phyloP scores from a whole-genome alignment of 2,888 invertebrate species.

The Mylabris sibirica region DNA sequence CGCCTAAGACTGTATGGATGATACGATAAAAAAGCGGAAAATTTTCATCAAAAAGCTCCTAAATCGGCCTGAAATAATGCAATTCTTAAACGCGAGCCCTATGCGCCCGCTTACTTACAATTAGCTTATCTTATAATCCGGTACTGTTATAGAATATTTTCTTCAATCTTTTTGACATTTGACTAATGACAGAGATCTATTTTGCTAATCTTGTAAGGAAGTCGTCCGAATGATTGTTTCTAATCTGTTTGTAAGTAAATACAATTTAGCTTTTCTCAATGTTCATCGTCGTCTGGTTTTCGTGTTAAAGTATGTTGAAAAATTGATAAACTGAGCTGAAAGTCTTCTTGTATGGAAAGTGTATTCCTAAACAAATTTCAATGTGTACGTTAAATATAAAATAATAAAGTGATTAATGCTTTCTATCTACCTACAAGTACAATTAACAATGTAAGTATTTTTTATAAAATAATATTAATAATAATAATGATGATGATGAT shows the following conservation, averaged over 20 bases:
- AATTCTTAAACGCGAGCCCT: no score
- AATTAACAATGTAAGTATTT: not conserved
- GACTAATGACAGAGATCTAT: not conserved
- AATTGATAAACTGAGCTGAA: not conserved
- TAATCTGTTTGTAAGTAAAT: not conserved
- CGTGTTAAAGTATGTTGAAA: not conserved
- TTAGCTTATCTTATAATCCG: no score
- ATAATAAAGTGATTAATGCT: slow-evolving; percentile 1
- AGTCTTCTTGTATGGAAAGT: slow-evolving; percentile 5
- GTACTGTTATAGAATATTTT: not conserved
- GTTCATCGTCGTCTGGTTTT: not conserved
- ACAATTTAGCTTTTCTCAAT: not conserved
- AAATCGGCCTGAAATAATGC: no score
- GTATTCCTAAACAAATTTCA: slow-evolving; percentile 1
- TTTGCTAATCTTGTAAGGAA: slow-evolving; percentile 7
- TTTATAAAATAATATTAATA: not conserved
- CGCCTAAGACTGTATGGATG: no score
- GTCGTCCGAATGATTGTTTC: not conserved
- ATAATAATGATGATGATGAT: no score
- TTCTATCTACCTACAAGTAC: not conserved
- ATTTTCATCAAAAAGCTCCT: no score
- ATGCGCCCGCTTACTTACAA: no score
- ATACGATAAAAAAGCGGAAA: no score
- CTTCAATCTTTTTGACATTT: not conserved
- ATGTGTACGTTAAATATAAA: not conserved